Percentiles rank a stretch among this genome's conserved stretches.
Evolutionary conservation across 2,113 vertebrate genomes (phyloP).

Genomic region (Saimiri boliviensis): DNA sequence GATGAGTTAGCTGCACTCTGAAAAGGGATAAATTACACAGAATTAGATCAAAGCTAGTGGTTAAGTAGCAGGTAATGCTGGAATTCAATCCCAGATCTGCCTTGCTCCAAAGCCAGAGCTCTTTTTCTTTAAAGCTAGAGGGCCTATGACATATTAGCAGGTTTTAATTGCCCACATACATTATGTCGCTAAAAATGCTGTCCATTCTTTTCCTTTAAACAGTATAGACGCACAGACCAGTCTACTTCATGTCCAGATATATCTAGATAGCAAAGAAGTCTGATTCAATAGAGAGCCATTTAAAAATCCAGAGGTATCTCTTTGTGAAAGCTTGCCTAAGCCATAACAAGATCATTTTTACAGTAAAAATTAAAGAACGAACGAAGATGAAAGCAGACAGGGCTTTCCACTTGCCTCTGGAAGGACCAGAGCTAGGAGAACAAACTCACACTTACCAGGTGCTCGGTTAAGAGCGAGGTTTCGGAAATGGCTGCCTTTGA

Average conservation of each 20-base stretch:
- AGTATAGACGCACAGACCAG: not conserved
- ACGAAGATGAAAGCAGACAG: not conserved
- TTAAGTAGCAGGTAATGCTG: not conserved
- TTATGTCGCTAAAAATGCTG: not conserved
- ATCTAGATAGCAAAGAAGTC: not conserved
- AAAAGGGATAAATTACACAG: not conserved
- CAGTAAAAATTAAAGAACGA: not conserved
- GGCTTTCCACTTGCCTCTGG: not conserved
- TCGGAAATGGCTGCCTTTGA: conserved; percentile 98
- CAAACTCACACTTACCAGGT: conserved; percentile 88
- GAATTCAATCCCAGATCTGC: not conserved
- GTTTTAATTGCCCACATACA: not conserved
- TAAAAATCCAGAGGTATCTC: not conserved
- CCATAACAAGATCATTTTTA: conserved; percentile 16
- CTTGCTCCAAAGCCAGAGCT: not conserved
- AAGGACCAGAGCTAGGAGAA: not conserved
- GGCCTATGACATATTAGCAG: not conserved
- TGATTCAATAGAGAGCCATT: conserved; percentile 45
- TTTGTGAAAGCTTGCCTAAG: conserved; percentile 1
- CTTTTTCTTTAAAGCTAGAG: not conserved
- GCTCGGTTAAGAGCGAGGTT: conserved; percentile 94
- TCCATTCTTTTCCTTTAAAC: not conserved
- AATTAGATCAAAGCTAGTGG: not conserved
- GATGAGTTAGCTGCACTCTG: not conserved
- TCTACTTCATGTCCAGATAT: not conserved